A percentile compares a stretch with the other conserved stretches of the same genome.
phyloP scores from a whole-genome alignment of 2,797 vertebrate genomes.

The Pogonophryne albipinna region DNA sequence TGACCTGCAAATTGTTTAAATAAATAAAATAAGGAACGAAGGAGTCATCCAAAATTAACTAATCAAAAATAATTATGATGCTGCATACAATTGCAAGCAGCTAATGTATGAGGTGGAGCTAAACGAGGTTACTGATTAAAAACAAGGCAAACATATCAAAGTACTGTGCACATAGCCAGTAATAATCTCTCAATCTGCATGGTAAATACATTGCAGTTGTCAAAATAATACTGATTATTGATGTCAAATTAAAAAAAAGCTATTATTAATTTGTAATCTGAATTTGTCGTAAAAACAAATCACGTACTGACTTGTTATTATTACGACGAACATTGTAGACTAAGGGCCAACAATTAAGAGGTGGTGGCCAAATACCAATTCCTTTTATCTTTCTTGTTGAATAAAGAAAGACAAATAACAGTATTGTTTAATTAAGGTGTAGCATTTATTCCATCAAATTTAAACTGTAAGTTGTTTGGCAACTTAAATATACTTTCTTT shows the following conservation, averaged over 20 bases:
- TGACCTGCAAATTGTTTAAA: slow-evolving; percentile 16
- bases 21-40: slow-evolving; percentile 35
- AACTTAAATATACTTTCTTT: slow-evolving; percentile 2
- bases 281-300: slow-evolving; percentile 1
- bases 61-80: slow-evolving; percentile 39
- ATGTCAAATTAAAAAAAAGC: not conserved
- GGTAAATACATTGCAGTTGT: slow-evolving; percentile 3
- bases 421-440: not conserved
- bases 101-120: slow-evolving; percentile 29
- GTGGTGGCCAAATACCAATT: not conserved
- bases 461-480: not conserved
- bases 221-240: not conserved
- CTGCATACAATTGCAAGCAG: slow-evolving; percentile 12
- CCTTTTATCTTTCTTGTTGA: not conserved
- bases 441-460: not conserved
- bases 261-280: not conserved
- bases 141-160: slow-evolving; percentile 34
- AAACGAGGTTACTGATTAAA: slow-evolving; percentile 40
- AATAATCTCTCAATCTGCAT: slow-evolving; percentile 5
- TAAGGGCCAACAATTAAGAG: not conserved
- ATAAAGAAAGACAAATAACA: not conserved
- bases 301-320: not conserved
- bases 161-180: slow-evolving; percentile 10
- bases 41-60: slow-evolving; percentile 30
- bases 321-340: not conserved